Conservation (phyloP, 2,113 vertebrate species). For the Salvelinus alpinus region DNA sequence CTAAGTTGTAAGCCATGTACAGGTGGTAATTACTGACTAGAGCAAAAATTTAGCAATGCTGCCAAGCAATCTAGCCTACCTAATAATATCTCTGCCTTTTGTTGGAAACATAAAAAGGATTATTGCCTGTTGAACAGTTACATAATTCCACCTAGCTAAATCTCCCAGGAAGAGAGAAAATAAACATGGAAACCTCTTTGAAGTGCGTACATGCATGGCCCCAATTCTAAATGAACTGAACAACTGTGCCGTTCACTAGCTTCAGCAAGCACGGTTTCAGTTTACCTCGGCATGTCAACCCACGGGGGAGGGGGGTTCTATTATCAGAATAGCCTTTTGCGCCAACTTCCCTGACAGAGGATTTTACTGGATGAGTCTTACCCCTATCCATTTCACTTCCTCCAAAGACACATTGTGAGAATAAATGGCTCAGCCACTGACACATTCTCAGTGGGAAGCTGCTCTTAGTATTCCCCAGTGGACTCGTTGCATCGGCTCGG, state of each 20-base stretch:
- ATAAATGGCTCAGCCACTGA: constrained; percentile 47
- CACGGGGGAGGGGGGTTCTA: constrained; percentile 1
- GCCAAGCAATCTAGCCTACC: neutral
- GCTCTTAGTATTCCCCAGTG: constrained; percentile 58
- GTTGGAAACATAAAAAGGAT: neutral
- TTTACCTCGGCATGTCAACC: neutral
- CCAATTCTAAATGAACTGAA: neutral
- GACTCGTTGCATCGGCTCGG: constrained; percentile 44
- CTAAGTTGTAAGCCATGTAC: no score
- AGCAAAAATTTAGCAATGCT: neutral
- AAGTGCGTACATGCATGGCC: neutral
- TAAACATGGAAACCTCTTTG: neutral
- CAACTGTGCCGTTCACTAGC: neutral
- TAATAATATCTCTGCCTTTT: neutral
- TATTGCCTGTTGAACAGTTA: neutral
- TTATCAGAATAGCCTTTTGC: constrained; percentile 40
- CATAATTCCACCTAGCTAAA: neutral
- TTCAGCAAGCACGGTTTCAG: neutral
- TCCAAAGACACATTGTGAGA: constrained; percentile 31
- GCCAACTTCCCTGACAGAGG: constrained; percentile 17
- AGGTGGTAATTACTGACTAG: neutral
- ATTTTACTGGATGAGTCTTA: constrained; percentile 12
- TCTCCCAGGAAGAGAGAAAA: neutral
- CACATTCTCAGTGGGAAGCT: constrained; percentile 47
- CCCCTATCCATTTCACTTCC: constrained; percentile 35